Base-by-base conservation (phyloP, 2,797 vertebrate genomes). In the Halcyon leucocephala region DNA sequence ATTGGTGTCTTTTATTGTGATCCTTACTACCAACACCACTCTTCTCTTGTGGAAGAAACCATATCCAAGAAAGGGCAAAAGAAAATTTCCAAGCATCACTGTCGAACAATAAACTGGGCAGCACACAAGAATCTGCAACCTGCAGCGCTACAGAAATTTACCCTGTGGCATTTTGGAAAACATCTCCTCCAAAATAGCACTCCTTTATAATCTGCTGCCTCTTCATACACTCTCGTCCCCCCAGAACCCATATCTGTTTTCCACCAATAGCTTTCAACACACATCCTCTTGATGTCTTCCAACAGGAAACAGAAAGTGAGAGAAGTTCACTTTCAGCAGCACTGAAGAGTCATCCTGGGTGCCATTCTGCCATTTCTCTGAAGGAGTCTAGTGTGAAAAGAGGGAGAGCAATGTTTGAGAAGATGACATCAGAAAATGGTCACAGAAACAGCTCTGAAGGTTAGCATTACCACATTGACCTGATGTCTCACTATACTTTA, bases 261-360 rank as follows among this genome's bases (percentile, higher is more conserved):
- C 81, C 76, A 89, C 88, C 78, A 95, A 88, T 95, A 97, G 92
- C 83, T 96, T 97, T 96, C 95, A 97, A 97, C 82, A 86, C 37
- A 76, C 55, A 87, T 92, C 65, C 70, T 86, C 93, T 97, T 97
- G 82, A 93, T 98, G 78, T 98, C 90, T 98, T 96, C 92, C 73
- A 97, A 98, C 95, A 98, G 98, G 98, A 98, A 97, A 78, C 78
- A 69, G 97, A 97, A 97, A 97, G 74, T 67, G 97, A 98, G 93
- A 96, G 92, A 97, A 97, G 86, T 96, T 97, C 97, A 61, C 93
- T 94, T 94, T 97, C 97, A 74, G 82, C 97, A 58, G 51, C 90
- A 29, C 31, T 69, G 83, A 97, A 96, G 95, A 97, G 80, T 76
- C 96, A 97, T 60, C 76, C 95, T 84, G 97, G 93, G 77, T 98